These are phyloP conservation scores for Microcebus jonahi DNA, from an alignment of 2,113 vertebrate species.

Conservation along the genomic window DNA sequence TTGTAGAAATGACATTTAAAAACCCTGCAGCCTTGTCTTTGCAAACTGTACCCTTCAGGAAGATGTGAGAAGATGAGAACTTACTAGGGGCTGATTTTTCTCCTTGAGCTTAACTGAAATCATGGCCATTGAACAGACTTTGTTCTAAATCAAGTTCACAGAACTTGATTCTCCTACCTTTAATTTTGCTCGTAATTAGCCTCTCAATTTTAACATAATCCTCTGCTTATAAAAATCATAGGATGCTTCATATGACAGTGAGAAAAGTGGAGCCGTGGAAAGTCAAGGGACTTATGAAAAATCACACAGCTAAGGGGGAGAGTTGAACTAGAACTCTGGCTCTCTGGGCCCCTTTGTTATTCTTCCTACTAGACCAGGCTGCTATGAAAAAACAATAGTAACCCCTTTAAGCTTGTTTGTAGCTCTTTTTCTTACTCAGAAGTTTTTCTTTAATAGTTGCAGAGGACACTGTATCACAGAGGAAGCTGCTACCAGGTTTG, in stretches of 20 bases:
- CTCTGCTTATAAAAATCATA: background rate
- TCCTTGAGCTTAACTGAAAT: conserved; percentile 30
- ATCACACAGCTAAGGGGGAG: background rate
- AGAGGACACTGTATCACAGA: background rate
- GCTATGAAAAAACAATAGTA: background rate
- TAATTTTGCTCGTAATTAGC: background rate
- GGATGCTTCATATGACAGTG: background rate
- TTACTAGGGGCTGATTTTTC: background rate
- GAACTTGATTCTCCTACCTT: background rate
- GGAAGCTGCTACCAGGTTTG: background rate
- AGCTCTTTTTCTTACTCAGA: background rate
- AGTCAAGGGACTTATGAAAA: background rate
- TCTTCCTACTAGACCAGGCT: background rate
- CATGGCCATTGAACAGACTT: background rate
- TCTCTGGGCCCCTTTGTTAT: background rate
- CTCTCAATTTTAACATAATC: background rate
- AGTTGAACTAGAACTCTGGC: background rate
- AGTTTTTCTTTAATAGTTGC: background rate
- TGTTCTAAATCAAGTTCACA: background rate
- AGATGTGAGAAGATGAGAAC: background rate
- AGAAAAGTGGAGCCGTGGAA: background rate
- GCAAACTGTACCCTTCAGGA: background rate
- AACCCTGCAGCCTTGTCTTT: background rate
- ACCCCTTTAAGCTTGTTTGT: background rate
- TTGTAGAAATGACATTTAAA: background rate